Conservation (phyloP, 2,888 invertebrate genomes). For the Osedax fenrisi region DNA sequence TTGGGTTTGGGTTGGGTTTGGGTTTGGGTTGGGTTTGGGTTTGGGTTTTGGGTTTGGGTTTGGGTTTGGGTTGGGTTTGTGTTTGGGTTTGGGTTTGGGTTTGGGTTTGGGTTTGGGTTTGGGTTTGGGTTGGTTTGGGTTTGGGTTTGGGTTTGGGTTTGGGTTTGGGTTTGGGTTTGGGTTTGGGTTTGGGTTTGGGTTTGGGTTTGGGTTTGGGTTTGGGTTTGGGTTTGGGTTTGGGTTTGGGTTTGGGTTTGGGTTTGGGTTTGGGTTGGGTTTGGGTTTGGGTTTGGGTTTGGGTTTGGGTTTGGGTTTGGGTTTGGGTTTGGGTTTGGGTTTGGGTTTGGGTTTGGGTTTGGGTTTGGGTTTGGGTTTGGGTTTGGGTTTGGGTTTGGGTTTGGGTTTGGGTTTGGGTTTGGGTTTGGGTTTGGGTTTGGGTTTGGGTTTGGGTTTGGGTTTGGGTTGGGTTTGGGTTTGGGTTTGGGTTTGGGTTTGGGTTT, state of each 20-base stretch:
- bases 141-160: neutral
- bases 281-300: neutral
- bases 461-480: neutral
- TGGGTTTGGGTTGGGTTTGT: neutral
- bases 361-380: neutral
- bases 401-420: neutral
- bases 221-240: neutral
- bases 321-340: neutral
- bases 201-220: neutral
- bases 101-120: too few relatives aligned
- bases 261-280: neutral
- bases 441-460: neutral
- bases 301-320: neutral
- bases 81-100: neutral
- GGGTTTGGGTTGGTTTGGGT: too few relatives aligned
- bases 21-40: neutral
- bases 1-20: too few relatives aligned
- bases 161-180: neutral
- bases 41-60: neutral
- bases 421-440: neutral
- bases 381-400: neutral
- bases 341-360: neutral
- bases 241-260: neutral
- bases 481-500: neutral
- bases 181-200: neutral